Conservation (phyloP, 2,113 vertebrate genomes). For the Copsychus sechellarum region DNA sequence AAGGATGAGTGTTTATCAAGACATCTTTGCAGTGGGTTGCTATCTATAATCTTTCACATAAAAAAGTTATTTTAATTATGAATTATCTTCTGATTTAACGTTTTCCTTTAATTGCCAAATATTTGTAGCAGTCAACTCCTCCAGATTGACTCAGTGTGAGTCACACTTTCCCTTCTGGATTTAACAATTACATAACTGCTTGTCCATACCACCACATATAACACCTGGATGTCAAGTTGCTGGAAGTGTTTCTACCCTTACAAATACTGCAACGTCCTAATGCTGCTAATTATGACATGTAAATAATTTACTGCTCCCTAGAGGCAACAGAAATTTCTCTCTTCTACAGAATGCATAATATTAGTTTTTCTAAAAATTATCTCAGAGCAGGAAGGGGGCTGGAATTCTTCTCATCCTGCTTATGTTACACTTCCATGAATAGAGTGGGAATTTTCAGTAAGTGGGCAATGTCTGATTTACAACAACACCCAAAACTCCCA, state of each 20-base stretch:
- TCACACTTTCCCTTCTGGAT: background rate
- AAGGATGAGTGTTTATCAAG: background rate
- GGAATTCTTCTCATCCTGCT: background rate
- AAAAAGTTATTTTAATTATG: background rate
- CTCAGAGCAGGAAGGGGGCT: background rate
- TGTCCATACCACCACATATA: background rate
- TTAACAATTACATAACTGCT: background rate
- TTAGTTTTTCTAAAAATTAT: background rate
- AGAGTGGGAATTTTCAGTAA: background rate
- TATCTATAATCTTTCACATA: background rate
- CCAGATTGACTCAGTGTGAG: background rate
- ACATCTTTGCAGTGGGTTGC: background rate
- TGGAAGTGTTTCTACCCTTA: background rate
- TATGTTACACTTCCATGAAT: background rate
- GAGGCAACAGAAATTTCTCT: background rate
- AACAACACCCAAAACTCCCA: background rate
- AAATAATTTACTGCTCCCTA: conserved; percentile 5
- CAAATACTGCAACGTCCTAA: conserved; percentile 17
- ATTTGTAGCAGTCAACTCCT: background rate
- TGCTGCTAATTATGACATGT: background rate
- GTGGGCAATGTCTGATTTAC: background rate
- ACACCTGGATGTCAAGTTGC: background rate
- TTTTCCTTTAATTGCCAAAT: background rate
- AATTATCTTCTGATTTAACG: background rate
- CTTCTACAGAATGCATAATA: background rate